A percentile compares a stretch with the other conserved stretches of the same genome.
Conservation (phyloP, 2,113 vertebrate species). For the Anolis sagrei region DNA sequence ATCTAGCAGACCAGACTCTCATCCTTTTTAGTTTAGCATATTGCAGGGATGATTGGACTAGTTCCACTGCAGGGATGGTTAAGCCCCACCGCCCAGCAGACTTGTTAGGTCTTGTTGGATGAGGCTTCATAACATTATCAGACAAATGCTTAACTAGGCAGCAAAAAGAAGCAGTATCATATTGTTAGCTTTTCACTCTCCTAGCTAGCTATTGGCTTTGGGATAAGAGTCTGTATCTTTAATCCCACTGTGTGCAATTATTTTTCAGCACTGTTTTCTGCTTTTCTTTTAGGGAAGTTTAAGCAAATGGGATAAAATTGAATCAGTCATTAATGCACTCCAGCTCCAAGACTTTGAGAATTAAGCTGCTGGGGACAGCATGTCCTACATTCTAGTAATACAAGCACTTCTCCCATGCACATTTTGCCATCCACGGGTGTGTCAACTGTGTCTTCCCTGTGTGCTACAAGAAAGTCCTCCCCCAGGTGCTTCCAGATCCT, state of each 20-base stretch:
- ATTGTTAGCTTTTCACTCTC: background rate
- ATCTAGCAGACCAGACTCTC: background rate
- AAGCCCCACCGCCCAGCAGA: background rate
- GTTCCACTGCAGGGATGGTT: background rate
- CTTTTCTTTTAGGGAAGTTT: background rate
- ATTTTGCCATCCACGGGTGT: background rate
- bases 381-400: background rate
- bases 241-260: background rate
- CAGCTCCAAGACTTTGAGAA: background rate
- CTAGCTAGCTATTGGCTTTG: background rate
- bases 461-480: background rate
- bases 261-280: background rate
- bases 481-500: background rate
- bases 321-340: background rate
- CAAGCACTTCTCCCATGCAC: background rate
- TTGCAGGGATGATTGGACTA: background rate
- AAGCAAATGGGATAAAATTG: background rate
- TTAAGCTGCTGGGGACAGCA: background rate
- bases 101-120: background rate
- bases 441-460: background rate
- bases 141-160: background rate
- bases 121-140: background rate
- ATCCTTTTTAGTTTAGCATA: background rate
- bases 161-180: background rate
- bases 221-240: background rate